Evolutionary conservation across 2,888 invertebrate species (phyloP).

Genomic region (Malachius bipustulatus): DNA sequence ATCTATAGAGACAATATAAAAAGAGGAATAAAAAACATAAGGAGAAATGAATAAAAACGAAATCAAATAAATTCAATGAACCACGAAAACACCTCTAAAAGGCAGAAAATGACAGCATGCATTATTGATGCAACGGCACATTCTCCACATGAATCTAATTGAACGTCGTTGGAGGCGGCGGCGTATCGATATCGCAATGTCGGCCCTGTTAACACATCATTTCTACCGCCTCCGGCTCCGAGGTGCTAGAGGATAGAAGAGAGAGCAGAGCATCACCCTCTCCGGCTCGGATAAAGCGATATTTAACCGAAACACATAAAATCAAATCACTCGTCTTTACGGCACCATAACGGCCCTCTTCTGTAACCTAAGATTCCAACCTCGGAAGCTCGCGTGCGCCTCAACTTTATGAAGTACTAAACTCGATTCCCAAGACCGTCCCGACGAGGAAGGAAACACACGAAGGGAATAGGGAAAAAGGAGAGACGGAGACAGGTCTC

Average conservation of each 20-base stretch:
- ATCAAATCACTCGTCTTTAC: slow-evolving; percentile 39
- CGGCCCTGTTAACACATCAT: slow-evolving; percentile 17
- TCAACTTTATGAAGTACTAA: slow-evolving; percentile 40
- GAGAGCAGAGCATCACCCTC: slow-evolving; percentile 9
- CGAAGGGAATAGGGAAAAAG: slow-evolving; percentile 15
- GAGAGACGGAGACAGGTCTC: slow-evolving; percentile 23
- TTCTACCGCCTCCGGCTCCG: too few species aligned
- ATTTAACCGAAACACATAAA: slow-evolving; percentile 39
- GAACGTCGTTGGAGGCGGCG: too few species aligned
- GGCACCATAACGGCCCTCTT: slow-evolving; percentile 37
- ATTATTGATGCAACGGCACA: too few species aligned
- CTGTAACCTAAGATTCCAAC: slow-evolving; percentile 38
- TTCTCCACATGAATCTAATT: too few species aligned
- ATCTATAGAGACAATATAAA: too few species aligned
- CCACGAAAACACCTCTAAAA: too few species aligned
- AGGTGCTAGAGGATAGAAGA: too few species aligned
- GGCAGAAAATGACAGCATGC: too few species aligned
- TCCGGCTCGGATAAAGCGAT: slow-evolving; percentile 31
- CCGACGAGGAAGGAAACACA: slow-evolving; percentile 21
- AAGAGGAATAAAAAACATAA: too few species aligned
- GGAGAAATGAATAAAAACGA: too few species aligned
- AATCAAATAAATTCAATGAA: too few species aligned
- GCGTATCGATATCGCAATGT: too few species aligned
- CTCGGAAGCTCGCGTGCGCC: slow-evolving; percentile 38
- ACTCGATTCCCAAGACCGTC: slow-evolving; percentile 34